Evolutionary conservation across 2,113 vertebrate species (phyloP).

Genomic region (Lethenteron camtschaticum): DNA sequence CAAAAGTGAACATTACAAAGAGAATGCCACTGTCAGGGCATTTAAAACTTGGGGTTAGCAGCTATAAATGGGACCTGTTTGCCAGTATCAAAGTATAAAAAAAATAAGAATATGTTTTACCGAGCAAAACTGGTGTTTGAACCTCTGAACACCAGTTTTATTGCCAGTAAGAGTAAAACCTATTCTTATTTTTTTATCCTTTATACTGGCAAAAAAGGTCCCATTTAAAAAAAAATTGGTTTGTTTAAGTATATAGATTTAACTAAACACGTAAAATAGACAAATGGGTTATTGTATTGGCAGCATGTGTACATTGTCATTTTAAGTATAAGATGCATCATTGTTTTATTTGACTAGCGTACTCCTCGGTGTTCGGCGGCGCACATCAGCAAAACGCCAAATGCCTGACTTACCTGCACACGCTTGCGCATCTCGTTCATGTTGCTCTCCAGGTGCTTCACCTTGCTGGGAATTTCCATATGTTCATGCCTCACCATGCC

Average conservation of each 20-base stretch:
- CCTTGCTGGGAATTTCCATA: constrained; percentile 3
- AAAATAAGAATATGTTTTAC: too few relatives aligned
- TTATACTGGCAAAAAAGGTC: neutral
- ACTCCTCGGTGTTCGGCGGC: neutral
- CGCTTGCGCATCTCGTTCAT: neutral
- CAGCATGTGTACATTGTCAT: neutral
- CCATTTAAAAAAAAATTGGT: neutral
- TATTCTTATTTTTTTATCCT: too few relatives aligned
- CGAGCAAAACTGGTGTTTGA: too few relatives aligned
- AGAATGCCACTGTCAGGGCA: too few relatives aligned
- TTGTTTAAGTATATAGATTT: neutral
- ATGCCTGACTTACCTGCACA: neutral
- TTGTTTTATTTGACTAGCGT: neutral
- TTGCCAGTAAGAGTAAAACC: too few relatives aligned
- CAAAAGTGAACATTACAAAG: too few relatives aligned
- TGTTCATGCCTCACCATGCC: neutral
- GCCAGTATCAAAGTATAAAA: too few relatives aligned
- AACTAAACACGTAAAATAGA: neutral
- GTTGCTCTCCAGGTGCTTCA: constrained; percentile 1
- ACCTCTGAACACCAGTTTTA: too few relatives aligned
- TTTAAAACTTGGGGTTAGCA: too few relatives aligned
- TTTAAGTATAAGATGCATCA: neutral
- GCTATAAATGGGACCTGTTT: too few relatives aligned
- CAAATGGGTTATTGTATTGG: neutral
- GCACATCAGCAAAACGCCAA: neutral